Conservation (phyloP, 1,140 invertebrate species). For the Cydia pomonella region DNA sequence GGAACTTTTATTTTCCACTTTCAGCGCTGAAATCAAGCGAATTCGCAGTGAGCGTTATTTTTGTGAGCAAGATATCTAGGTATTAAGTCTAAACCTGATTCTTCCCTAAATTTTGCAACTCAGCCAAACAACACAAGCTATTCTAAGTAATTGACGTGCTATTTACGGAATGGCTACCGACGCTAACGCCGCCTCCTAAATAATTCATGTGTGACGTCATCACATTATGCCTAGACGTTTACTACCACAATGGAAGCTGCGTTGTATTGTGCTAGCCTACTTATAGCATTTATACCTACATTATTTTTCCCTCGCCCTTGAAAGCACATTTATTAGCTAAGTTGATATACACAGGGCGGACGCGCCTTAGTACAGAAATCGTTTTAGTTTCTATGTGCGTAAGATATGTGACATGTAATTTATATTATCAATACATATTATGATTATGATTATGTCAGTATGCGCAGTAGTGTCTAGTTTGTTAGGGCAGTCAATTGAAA, state of each 20-base stretch:
- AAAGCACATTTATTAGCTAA: conserved; percentile 20
- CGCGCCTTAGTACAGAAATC: no score
- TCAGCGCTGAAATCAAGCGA: no score
- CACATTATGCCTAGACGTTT: conserved; percentile 18
- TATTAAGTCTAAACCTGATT: neutral
- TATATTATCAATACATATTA: no score
- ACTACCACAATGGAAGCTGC: conserved; percentile 14
- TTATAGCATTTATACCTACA: neutral
- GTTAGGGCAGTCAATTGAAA: no score
- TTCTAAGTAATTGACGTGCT: conserved; percentile 23
- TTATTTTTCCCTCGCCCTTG: conserved; percentile 10
- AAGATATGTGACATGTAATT: no score
- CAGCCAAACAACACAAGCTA: neutral
- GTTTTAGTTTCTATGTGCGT: no score
- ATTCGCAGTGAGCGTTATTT: no score
- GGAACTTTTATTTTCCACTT: no score
- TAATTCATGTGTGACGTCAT: conserved; percentile 31
- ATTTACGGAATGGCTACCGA: neutral
- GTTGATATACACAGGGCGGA: neutral
- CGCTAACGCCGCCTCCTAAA: conserved; percentile 4
- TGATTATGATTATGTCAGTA: no score
- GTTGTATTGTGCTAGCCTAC: conserved; percentile 7
- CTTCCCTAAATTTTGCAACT: neutral
- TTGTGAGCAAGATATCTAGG: no score
- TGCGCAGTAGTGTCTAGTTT: no score